phyloP scores from a whole-genome alignment of 2,888 invertebrate species.

The Bembecia ichneumoniformis region DNA sequence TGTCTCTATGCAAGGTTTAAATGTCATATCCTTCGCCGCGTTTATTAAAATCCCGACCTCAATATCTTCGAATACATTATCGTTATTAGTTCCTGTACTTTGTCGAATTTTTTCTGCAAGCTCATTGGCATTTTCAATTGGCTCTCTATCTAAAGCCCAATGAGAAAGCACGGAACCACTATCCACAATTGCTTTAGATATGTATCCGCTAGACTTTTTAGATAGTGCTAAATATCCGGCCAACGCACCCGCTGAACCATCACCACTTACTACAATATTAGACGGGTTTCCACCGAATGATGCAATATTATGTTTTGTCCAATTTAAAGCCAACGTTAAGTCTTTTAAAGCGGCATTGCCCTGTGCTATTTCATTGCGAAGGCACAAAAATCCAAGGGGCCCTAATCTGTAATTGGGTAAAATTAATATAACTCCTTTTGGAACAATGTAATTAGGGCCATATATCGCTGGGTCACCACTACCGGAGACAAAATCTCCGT shows the following conservation, averaged over 20 bases:
- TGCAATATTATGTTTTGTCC: slow-evolving; percentile 41
- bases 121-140: slow-evolving; percentile 24
- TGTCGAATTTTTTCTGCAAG: slow-evolving; percentile 39
- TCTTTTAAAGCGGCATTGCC: slow-evolving; percentile 59
- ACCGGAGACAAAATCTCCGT: slow-evolving; percentile 37
- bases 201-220: slow-evolving; percentile 26
- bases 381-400: slow-evolving; percentile 50
- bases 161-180: slow-evolving; percentile 47
- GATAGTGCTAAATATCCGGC: slow-evolving; percentile 44
- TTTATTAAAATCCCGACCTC: slow-evolving; percentile 19
- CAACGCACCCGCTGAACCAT: slow-evolving; percentile 40
- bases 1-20: slow-evolving; percentile 40
- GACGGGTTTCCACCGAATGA: slow-evolving; percentile 45
- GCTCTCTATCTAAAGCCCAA: slow-evolving; percentile 32
- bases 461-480: slow-evolving; percentile 44
- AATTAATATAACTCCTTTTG: slow-evolving; percentile 37
- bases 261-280: slow-evolving; percentile 48
- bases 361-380: slow-evolving; percentile 37
- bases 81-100: slow-evolving; percentile 7
- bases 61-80: slow-evolving; percentile 15
- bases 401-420: slow-evolving; percentile 56
- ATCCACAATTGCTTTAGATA: slow-evolving; percentile 48
- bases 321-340: slow-evolving; percentile 41
- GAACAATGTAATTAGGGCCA: slow-evolving; percentile 44
- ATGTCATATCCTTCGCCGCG: slow-evolving; percentile 22